A percentile compares a stretch with the other conserved stretches of the same genome.
These are phyloP conservation scores for Pelosia muscerda DNA, from an alignment of 2,888 invertebrate genomes.

Conservation along the genomic window DNA sequence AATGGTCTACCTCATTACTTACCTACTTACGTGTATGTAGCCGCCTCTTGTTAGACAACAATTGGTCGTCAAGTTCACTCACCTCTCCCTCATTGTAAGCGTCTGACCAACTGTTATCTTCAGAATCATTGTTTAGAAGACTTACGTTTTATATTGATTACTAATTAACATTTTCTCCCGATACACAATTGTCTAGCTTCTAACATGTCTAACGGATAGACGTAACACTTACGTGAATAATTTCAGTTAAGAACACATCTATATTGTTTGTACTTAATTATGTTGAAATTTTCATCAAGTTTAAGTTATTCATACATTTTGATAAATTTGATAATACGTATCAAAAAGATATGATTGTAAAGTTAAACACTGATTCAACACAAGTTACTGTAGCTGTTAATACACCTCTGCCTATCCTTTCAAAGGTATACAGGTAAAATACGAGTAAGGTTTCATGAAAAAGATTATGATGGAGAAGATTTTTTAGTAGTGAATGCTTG, in stretches of 20 bases:
- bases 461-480: too few relatives aligned
- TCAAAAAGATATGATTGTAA: conserved; percentile 20
- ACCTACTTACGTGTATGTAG: conserved; percentile 50
- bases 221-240: conserved; percentile 1
- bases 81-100: conserved; percentile 55
- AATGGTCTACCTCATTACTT: conserved; percentile 59
- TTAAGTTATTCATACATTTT: neutral
- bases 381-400: neutral
- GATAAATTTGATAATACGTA: neutral
- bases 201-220: neutral
- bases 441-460: neutral
- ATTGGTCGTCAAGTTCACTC: conserved; percentile 61
- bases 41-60: conserved; percentile 54
- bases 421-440: neutral
- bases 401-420: neutral
- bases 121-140: conserved; percentile 27
- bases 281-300: neutral
- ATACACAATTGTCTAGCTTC: neutral
- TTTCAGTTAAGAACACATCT: neutral
- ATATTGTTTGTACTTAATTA: conserved; percentile 3
- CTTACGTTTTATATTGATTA: conserved; percentile 23
- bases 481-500: neutral
- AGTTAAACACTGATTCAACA: conserved; percentile 18
- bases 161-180: conserved; percentile 2
- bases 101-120: conserved; percentile 44